A percentile compares a stretch with the other conserved stretches of the same genome.
phyloP scores from a whole-genome alignment of 2,888 invertebrate genomes.

The Macropis europaea region DNA sequence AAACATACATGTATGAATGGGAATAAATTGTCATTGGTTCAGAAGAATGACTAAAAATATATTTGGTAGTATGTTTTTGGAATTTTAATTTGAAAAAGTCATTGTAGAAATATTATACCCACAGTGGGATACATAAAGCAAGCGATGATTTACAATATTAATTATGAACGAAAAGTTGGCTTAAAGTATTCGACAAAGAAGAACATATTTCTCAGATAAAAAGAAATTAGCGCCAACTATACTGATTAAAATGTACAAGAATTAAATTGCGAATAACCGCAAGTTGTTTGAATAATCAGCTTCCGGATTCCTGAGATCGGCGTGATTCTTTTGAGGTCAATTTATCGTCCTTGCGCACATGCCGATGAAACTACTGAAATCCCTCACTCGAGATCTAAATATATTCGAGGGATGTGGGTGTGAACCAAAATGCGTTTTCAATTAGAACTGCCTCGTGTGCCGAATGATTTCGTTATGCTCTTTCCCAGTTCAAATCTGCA shows the following conservation, averaged over 20 bases:
- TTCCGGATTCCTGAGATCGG: slow-evolving; percentile 14
- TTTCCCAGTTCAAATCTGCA: not conserved
- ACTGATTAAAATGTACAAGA: not conserved
- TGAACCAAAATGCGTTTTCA: slow-evolving; percentile 35
- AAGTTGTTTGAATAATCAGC: slow-evolving; percentile 9
- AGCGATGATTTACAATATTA: no score
- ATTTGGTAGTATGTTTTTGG: no score
- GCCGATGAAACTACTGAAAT: slow-evolving; percentile 30
- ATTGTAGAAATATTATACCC: no score
- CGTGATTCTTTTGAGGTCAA: slow-evolving; percentile 22
- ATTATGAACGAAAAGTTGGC: not conserved
- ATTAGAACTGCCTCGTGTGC: slow-evolving; percentile 6
- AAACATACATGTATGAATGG: no score
- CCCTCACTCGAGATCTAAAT: slow-evolving; percentile 38
- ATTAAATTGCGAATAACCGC: slow-evolving; percentile 11
- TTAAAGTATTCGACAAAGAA: not conserved
- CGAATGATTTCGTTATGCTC: slow-evolving; percentile 28
- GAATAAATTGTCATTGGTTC: no score
- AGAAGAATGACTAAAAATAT: no score
- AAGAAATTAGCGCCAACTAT: not conserved
- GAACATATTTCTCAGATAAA: not conserved
- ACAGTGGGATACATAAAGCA: no score
- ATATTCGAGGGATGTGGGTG: slow-evolving; percentile 38
- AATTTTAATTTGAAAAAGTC: no score
- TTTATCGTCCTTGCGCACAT: slow-evolving; percentile 10